Percentiles rank a stretch among this genome's conserved stretches.
phyloP scores from a whole-genome alignment of 2,888 invertebrate genomes.

The Athrips mouffetella region DNA sequence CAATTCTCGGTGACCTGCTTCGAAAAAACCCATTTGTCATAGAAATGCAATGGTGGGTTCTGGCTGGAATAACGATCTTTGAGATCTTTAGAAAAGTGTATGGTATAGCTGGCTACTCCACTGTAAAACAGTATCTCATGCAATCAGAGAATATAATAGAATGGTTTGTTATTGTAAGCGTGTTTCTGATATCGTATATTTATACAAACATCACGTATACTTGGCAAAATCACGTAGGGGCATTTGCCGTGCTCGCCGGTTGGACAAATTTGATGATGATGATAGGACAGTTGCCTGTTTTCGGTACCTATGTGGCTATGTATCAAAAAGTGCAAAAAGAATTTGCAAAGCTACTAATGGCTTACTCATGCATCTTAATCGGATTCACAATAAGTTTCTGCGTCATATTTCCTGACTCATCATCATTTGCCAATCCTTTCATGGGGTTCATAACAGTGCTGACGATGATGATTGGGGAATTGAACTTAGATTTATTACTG shows the following conservation, averaged over 20 bases:
- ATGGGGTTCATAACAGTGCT: constrained; percentile 90
- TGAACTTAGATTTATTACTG: constrained; percentile 86
- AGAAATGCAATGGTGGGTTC: constrained; percentile 90
- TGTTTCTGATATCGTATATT: constrained; percentile 89
- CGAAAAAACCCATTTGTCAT: constrained; percentile 86
- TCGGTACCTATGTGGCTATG: constrained; percentile 95
- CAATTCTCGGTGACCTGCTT: constrained; percentile 85
- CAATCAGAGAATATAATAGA: constrained; percentile 92
- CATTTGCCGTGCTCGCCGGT: constrained; percentile 89
- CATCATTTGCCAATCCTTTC: constrained; percentile 89
- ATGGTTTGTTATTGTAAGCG: constrained; percentile 91
- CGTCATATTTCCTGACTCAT: constrained; percentile 90
- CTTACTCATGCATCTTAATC: constrained; percentile 89
- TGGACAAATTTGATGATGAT: constrained; percentile 95
- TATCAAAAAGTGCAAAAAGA: constrained; percentile 92
- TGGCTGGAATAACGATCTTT: constrained; percentile 87
- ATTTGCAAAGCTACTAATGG: constrained; percentile 90
- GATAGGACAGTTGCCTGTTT: constrained; percentile 92
- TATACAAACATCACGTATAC: constrained; percentile 85
- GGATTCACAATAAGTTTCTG: constrained; percentile 93
- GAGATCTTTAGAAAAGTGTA: constrained; percentile 89
- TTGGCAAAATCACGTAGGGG: constrained; percentile 93
- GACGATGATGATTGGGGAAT: constrained; percentile 94
- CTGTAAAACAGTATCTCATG: constrained; percentile 88
- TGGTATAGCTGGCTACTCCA: constrained; percentile 89